These are phyloP conservation scores for Porites divaricata DNA, from an alignment of 92 coral and sea anemone species.

Conservation along the genomic window DNA sequence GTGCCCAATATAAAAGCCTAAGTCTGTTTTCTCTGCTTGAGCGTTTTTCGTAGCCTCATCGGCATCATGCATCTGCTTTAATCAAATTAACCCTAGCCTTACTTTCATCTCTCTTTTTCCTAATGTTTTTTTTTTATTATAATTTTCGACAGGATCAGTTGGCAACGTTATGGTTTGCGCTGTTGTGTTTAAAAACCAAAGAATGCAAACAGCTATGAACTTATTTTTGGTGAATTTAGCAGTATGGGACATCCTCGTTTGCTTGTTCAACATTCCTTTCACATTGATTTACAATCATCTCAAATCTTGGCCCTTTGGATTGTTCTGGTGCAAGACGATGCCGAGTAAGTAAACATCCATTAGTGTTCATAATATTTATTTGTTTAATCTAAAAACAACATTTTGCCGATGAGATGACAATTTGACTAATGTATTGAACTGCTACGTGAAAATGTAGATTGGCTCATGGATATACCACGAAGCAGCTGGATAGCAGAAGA, in stretches of 20 bases:
- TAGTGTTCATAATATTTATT: not conserved
- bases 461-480: too few species aligned
- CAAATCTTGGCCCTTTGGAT: constrained; percentile 90
- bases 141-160: constrained; percentile 59
- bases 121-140: not conserved
- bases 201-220: constrained; percentile 99
- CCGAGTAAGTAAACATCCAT: constrained; percentile 77
- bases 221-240: constrained; percentile 93
- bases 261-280: constrained; percentile 87
- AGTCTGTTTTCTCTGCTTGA: too few species aligned
- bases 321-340: constrained; percentile 87
- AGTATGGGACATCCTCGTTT: constrained; percentile 88
- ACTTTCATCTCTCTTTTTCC: not conserved
- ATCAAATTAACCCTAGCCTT: not conserved
- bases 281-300: constrained; percentile 87
- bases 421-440: not conserved
- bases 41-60: too few species aligned
- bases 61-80: too few species aligned
- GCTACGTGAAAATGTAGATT: not conserved
- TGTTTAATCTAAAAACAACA: not conserved
- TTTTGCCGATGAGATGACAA: not conserved
- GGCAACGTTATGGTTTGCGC: constrained; percentile 91
- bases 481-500: too few species aligned
- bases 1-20: too few species aligned
- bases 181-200: constrained; percentile 92